Evolutionary conservation across 2,888 invertebrate species (phyloP), one percentile per base, ranked within the genome.

Genomic region (Pyrocoelia pectoralis): DNA sequence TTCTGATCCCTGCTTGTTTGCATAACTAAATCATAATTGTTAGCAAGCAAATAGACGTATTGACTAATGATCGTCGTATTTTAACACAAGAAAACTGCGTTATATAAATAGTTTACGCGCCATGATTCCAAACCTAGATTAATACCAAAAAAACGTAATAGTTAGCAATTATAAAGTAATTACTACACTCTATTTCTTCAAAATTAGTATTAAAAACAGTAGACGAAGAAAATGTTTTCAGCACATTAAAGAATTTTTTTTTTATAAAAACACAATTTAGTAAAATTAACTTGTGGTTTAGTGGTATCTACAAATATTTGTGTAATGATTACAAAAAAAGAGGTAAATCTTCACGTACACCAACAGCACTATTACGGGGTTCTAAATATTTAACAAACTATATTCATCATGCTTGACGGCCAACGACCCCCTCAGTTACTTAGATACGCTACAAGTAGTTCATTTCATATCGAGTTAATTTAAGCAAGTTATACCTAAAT

Each of bases 11-110:
- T 73, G 78, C 79, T 79, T 80, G 80, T 80, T 80, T 80, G 80
- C 79, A 80, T 80, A 80, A 80, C 80, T 77, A 79, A 80, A 80
- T 79, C 80, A 80, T 80, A 80, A 80, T 80, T 80, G 79, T 79
- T 76, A 77, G 77, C 76, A 74, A 72, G 74, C 75, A 74, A 77
- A 77, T 77, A 75, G 80, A 80, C 80, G 77, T 76, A 78, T 80
- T 80, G 80, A 80, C 79, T 80, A 80, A 80, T 80, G 80, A 79
- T 79, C 73, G 69, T 72, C 72, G 66, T 71, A 72, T 71, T 65
- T 68, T 71, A 70, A 72, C 72, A 73, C 66, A 56, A 73, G 74
- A 76, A 75, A 74, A 69, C 72, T 67, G 70, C 70, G 69, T 65
- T 61, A 59, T 52, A 68, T 54, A 48, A 38, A 50, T 43, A 51